Evolutionary conservation across 2,797 vertebrate species (phyloP).

Genomic region (Poecilia wingei): DNA sequence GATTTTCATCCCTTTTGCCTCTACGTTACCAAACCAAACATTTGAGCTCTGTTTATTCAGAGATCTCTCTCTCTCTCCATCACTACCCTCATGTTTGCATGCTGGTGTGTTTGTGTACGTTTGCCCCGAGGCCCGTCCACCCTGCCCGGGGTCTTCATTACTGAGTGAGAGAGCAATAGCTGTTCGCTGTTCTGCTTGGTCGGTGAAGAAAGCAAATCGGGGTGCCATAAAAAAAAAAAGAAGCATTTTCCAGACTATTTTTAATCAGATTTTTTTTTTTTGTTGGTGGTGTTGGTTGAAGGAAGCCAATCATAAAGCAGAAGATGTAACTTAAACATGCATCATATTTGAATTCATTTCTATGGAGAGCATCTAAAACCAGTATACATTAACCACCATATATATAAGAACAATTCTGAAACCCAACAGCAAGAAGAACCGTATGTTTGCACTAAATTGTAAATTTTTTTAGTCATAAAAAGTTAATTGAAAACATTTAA

Average conservation of each 20-base stretch:
- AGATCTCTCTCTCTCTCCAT: conserved; percentile 54
- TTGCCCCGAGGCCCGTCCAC: conserved; percentile 60
- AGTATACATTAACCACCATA: neutral
- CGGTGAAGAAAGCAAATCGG: conserved; percentile 62
- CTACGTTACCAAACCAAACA: conserved; percentile 43
- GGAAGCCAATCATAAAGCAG: conserved; percentile 56
- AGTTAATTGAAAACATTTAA: neutral
- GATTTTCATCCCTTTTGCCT: conserved; percentile 44
- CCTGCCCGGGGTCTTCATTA: conserved; percentile 70
- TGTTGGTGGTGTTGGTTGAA: conserved; percentile 54
- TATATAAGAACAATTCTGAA: neutral
- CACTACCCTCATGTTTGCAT: conserved; percentile 42
- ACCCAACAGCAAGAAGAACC: neutral
- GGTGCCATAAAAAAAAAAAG: conserved; percentile 57
- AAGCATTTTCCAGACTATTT: conserved; percentile 70
- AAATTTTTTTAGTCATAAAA: neutral
- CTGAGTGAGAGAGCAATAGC: conserved; percentile 62
- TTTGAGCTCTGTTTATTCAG: conserved; percentile 64
- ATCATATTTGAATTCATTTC: conserved; percentile 14
- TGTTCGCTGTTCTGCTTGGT: conserved; percentile 82
- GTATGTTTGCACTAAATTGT: neutral
- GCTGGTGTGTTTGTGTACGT: conserved; percentile 34
- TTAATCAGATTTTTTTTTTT: conserved; percentile 71
- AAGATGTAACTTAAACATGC: conserved; percentile 38
- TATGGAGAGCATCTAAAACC: neutral